A percentile compares a stretch with the other conserved stretches of the same genome.
phyloP scores from a whole-genome alignment of 2,113 vertebrate genomes.

The Hippocampus comes region DNA sequence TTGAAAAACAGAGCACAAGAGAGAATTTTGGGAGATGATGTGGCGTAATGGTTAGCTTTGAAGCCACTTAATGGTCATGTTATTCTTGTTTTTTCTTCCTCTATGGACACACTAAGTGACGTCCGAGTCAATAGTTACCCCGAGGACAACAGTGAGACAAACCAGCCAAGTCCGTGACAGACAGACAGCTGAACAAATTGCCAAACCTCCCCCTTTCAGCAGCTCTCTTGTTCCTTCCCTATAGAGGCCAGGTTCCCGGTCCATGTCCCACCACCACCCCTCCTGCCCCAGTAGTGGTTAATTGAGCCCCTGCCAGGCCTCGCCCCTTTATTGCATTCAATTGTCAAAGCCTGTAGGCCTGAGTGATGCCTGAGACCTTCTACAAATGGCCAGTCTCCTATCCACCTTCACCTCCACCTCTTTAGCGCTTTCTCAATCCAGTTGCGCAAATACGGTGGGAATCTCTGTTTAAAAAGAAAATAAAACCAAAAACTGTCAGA shows the following conservation, averaged over 20 bases:
- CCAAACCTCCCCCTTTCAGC: conserved; percentile 59
- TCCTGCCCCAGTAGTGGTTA: conserved; percentile 64
- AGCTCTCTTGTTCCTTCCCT: conserved; percentile 62
- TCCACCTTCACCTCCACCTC: conserved; percentile 52
- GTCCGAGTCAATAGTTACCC: conserved; percentile 33
- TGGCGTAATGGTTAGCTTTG: not conserved
- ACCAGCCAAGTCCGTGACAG: conserved; percentile 36
- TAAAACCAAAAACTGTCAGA: too few relatives aligned
- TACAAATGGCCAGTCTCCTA: conserved; percentile 73
- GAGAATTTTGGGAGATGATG: not conserved
- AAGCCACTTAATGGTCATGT: not conserved
- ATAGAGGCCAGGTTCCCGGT: conserved; percentile 57
- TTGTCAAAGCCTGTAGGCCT: conserved; percentile 69
- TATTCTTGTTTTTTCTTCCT: conserved; percentile 27
- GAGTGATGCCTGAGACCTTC: conserved; percentile 71
- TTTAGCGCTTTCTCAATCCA: conserved; percentile 52
- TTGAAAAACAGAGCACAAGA: conserved; percentile 8
- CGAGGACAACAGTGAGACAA: conserved; percentile 37
- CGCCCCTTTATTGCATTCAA: conserved; percentile 71
- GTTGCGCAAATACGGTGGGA: conserved; percentile 44
- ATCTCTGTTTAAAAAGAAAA: too few relatives aligned
- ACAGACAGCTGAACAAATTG: conserved; percentile 72
- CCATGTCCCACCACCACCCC: conserved; percentile 51
- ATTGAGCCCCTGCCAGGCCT: conserved; percentile 71
- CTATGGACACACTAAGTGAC: conserved; percentile 11